Percentiles rank a stretch among this genome's conserved stretches.
Conservation (phyloP, 2,888 invertebrate genomes). For the Volucella inflata region DNA sequence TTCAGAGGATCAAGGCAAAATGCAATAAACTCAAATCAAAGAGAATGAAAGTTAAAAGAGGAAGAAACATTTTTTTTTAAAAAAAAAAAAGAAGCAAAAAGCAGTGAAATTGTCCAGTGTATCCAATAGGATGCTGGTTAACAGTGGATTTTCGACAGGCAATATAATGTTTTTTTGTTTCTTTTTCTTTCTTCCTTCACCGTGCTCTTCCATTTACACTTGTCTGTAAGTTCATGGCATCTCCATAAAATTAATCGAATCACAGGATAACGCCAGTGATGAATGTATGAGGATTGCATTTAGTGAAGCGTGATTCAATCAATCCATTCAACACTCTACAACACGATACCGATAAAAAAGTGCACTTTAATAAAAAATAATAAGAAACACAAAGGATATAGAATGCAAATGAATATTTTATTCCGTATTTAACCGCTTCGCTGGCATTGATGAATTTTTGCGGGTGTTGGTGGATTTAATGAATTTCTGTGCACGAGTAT, state of each 20-base stretch:
- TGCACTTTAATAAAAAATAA: constrained; percentile 53
- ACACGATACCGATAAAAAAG: constrained; percentile 61
- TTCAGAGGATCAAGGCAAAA: constrained; percentile 48
- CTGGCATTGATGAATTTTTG: constrained; percentile 25
- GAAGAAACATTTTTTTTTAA: constrained; percentile 14
- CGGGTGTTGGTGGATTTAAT: constrained; percentile 32
- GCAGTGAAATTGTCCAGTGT: constrained; percentile 61
- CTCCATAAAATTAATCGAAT: constrained; percentile 74
- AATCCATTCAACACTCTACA: constrained; percentile 70
- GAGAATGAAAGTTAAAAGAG: constrained; percentile 11
- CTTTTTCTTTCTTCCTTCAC: constrained; percentile 5
- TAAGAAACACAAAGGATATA: constrained; percentile 1
- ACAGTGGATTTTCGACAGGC: constrained; percentile 68
- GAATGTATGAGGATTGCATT: constrained; percentile 63
- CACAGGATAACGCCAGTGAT: constrained; percentile 63
- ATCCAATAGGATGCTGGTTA: constrained; percentile 56
- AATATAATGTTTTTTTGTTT: constrained; percentile 57
- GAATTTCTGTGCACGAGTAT: constrained; percentile 30
- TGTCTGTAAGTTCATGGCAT: constrained; percentile 45
- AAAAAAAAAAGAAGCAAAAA: constrained; percentile 14
- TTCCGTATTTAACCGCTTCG: constrained; percentile 45
- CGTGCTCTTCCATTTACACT: constrained; percentile 16
- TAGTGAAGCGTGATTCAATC: constrained; percentile 70
- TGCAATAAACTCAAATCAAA: constrained; percentile 58
- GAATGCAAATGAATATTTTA: constrained; percentile 53